Conservation (phyloP, 2,113 vertebrate species). For the Gallinago jamesoni region DNA sequence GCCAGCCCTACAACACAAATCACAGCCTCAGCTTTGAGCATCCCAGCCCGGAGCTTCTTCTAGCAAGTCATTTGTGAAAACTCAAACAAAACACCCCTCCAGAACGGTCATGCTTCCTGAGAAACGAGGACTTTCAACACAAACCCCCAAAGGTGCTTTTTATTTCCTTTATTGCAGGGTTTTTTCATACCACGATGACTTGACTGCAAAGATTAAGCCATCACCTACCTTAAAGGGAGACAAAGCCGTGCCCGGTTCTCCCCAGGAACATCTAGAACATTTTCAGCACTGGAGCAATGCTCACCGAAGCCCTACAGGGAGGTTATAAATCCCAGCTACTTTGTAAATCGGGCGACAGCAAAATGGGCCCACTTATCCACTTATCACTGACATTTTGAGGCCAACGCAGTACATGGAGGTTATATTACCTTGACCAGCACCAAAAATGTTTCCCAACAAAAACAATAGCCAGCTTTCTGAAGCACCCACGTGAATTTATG, state of each 20-base stretch:
- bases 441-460: background rate
- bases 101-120: background rate
- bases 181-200: background rate
- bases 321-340: background rate
- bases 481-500: background rate
- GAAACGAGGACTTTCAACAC: background rate
- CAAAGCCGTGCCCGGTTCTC: background rate
- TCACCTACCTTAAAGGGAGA: background rate
- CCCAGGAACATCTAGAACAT: background rate
- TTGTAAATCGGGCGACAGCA: background rate
- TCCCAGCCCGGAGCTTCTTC: background rate
- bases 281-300: background rate
- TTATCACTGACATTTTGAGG: background rate
- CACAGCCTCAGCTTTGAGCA: background rate
- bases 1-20: background rate
- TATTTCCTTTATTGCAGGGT: background rate
- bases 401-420: background rate
- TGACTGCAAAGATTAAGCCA: background rate
- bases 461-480: background rate
- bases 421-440: background rate
- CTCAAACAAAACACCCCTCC: background rate
- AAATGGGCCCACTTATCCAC: background rate
- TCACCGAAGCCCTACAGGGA: background rate
- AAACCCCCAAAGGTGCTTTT: background rate
- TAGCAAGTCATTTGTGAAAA: background rate